Percentiles rank a stretch among this genome's conserved stretches.
These are phyloP conservation scores for Busseola fusca DNA, from an alignment of 2,888 invertebrate genomes.

Conservation along the genomic window DNA sequence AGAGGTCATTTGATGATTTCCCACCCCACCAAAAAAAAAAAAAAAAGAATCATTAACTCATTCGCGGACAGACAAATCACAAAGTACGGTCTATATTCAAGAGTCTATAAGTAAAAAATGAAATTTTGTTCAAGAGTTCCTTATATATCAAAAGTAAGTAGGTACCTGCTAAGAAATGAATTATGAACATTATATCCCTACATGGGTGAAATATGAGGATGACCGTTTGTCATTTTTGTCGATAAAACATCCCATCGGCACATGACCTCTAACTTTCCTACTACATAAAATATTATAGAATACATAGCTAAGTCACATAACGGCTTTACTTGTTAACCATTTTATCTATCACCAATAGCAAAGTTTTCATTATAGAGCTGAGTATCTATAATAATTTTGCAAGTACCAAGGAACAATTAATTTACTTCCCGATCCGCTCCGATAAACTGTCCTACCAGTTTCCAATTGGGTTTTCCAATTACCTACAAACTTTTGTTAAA, in stretches of 20 bases:
- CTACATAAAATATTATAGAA: neutral
- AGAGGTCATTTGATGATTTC: too few relatives aligned
- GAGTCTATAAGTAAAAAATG: neutral
- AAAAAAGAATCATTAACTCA: too few relatives aligned
- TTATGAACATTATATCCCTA: neutral
- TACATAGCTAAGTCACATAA: neutral
- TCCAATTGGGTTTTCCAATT: conserved; percentile 20
- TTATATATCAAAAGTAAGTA: neutral
- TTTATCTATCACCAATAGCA: neutral
- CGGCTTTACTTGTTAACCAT: neutral
- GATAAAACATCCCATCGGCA: neutral
- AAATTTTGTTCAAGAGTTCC: neutral
- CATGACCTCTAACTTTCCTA: neutral
- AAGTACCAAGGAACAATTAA: conserved; percentile 15
- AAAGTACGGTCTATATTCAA: too few relatives aligned
- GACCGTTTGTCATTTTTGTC: neutral
- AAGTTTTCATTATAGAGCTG: neutral
- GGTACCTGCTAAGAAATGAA: too few relatives aligned
- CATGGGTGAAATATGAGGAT: neutral
- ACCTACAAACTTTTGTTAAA: conserved; percentile 18
- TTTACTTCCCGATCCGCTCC: conserved; percentile 3
- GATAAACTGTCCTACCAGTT: conserved; percentile 22
- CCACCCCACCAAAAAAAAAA: too few relatives aligned
- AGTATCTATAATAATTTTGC: neutral
- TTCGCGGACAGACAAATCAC: too few relatives aligned